These are phyloP conservation scores for Cherax quadricarinatus DNA, from an alignment of 1,140 invertebrate species.

Conservation along the genomic window DNA sequence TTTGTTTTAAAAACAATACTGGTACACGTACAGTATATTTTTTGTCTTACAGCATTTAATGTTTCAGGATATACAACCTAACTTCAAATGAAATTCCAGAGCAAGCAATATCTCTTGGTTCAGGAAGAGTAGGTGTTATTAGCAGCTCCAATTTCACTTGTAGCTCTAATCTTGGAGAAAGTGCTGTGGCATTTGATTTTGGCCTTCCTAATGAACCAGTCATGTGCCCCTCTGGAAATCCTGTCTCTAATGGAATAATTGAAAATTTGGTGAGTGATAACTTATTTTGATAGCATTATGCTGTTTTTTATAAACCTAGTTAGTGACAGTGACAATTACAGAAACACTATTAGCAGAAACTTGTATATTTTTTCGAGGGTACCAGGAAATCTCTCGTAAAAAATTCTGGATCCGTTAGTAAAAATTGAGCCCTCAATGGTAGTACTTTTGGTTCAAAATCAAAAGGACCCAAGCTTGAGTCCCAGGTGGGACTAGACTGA, in stretches of 20 bases:
- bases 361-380: too few species aligned
- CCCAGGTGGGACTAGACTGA: too few species aligned
- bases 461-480: too few species aligned
- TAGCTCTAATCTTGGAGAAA: conserved; percentile 35
- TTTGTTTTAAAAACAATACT: too few species aligned
- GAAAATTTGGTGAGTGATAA: conserved; percentile 13
- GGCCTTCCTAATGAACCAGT: conserved; percentile 34
- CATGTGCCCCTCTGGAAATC: conserved; percentile 18
- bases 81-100: conserved; percentile 43
- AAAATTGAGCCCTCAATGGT: too few species aligned
- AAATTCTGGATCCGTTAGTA: too few species aligned
- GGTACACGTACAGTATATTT: too few species aligned
- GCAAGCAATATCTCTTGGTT: conserved; percentile 35
- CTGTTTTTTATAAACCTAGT: too few species aligned
- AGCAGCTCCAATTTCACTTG: conserved; percentile 19
- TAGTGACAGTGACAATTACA: neutral
- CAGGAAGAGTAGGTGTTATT: conserved; percentile 14
- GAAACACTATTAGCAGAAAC: too few species aligned
- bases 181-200: conserved; percentile 36
- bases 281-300: neutral
- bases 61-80: conserved; percentile 36
- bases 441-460: too few species aligned
- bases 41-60: neutral
- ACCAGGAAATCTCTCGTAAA: too few species aligned
- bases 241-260: conserved; percentile 24